These are phyloP conservation scores for Acromyrmex charruanus DNA, from an alignment of 1,140 invertebrate species.

Conservation along the genomic window DNA sequence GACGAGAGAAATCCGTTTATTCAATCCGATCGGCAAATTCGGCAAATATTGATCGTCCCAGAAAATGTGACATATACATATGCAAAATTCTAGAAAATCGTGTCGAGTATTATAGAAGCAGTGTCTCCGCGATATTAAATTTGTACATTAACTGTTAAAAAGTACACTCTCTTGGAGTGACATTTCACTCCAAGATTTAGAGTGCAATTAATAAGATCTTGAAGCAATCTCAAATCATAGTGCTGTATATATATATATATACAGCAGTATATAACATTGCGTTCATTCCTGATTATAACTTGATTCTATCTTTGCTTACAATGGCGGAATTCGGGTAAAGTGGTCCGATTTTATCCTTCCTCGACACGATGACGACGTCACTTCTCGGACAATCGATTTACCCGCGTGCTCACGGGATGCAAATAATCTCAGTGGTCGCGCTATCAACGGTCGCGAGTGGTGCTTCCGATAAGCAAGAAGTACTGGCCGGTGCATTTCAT, in stretches of 20 bases:
- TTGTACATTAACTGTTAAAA: neutral
- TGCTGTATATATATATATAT: no score
- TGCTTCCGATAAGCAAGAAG: constrained; percentile 70
- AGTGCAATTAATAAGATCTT: neutral
- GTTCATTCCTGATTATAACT: neutral
- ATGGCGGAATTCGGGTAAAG: neutral
- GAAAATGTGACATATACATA: neutral
- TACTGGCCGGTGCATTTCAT: constrained; percentile 68
- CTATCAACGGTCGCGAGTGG: constrained; percentile 70
- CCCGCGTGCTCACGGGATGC: constrained; percentile 53
- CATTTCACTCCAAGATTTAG: no score
- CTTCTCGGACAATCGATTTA: constrained; percentile 60
- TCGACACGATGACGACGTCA: constrained; percentile 49
- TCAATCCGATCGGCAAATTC: constrained; percentile 17
- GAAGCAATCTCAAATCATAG: neutral
- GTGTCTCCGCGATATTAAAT: neutral
- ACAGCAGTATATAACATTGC: no score
- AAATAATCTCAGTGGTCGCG: constrained; percentile 65
- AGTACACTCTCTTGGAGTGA: no score
- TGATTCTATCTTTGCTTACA: neutral
- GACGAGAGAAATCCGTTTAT: neutral
- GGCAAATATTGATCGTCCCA: neutral
- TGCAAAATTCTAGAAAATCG: neutral
- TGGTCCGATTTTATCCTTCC: constrained; percentile 23
- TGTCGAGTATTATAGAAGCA: neutral